A percentile compares a stretch with the other conserved stretches of the same genome.
These are phyloP conservation scores for Ctenosaura bakeri DNA, from an alignment of 2,797 vertebrate genomes.

Conservation along the genomic window DNA sequence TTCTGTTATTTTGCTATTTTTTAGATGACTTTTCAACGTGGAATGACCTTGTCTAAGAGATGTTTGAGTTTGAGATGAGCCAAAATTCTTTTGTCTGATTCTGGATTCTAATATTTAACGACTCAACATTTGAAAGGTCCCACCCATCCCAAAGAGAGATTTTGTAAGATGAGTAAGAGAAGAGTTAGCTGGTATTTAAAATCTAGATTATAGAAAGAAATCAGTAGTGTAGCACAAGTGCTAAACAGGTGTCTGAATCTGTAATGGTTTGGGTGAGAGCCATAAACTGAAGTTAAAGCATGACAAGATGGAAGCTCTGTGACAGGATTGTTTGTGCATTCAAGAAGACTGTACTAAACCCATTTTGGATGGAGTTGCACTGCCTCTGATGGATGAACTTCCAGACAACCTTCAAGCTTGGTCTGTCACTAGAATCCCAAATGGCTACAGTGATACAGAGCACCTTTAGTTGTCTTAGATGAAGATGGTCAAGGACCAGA, in stretches of 20 bases:
- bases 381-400: no score
- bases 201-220: not conserved
- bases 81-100: not conserved
- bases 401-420: no score
- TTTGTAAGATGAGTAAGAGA: not conserved
- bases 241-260: not conserved
- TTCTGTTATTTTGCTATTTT: not conserved
- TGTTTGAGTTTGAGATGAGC: not conserved
- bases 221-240: not conserved
- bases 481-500: no score
- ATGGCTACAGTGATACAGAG: no score
- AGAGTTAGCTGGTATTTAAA: not conserved
- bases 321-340: not conserved
- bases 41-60: not conserved
- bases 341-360: no score
- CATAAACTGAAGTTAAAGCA: not conserved
- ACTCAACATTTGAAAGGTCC: not conserved
- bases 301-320: not conserved
- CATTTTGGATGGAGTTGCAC: no score
- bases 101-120: not conserved
- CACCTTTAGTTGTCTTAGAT: no score
- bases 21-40: not conserved
- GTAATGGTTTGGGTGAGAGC: not conserved
- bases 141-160: not conserved
- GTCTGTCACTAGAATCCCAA: no score